Percentiles rank a stretch among this genome's conserved stretches.
Conservation (phyloP, 2,113 vertebrate species). For the Neogale vison region DNA sequence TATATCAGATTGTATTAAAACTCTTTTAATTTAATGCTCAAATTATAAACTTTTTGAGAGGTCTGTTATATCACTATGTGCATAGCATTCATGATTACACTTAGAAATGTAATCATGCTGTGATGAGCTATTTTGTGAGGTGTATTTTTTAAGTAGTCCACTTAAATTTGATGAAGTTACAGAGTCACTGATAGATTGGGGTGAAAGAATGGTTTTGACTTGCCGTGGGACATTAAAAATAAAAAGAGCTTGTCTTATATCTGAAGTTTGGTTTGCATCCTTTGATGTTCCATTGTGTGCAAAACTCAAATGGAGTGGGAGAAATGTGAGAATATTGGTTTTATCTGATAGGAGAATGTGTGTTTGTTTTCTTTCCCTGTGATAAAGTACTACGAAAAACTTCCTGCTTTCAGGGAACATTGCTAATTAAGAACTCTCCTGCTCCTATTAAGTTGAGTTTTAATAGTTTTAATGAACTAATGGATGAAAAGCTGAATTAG, state of each 20-base stretch:
- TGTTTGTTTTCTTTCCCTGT: neutral
- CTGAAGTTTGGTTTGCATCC: neutral
- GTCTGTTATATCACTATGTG: neutral
- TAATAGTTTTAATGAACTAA: conserved; percentile 20
- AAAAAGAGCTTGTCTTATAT: neutral
- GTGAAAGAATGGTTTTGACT: neutral
- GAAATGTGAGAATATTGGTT: neutral
- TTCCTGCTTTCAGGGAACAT: neutral
- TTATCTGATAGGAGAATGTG: neutral
- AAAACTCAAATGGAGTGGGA: neutral
- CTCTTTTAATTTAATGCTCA: neutral
- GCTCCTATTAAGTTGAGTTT: neutral
- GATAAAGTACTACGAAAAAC: neutral
- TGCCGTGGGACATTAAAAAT: neutral
- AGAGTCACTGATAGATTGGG: neutral
- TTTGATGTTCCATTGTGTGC: neutral
- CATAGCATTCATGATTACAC: neutral
- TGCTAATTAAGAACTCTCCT: neutral
- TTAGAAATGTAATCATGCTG: neutral
- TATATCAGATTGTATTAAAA: neutral
- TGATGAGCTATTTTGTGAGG: neutral
- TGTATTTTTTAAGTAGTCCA: neutral
- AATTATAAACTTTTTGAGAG: neutral
- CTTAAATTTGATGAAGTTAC: neutral
- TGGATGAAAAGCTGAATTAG: neutral